Evolutionary conservation across 2,888 invertebrate genomes (phyloP).

Genomic region (Lamproptera curius): DNA sequence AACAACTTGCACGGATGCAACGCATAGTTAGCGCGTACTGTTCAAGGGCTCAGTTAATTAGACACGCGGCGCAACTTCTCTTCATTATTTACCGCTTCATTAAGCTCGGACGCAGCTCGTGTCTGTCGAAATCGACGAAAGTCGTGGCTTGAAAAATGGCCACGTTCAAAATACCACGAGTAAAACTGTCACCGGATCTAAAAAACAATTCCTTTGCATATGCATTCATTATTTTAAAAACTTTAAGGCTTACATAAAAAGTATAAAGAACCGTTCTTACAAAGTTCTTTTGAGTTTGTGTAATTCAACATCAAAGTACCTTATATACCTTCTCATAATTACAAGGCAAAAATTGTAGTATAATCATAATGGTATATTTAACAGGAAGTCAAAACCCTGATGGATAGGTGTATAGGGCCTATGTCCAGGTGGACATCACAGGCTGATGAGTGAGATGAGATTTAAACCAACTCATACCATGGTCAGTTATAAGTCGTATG

Average conservation of each 20-base stretch:
- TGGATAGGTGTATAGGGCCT: too few relatives aligned
- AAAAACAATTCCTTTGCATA: too few relatives aligned
- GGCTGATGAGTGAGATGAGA: background rate
- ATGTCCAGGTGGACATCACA: too few relatives aligned
- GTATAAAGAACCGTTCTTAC: too few relatives aligned
- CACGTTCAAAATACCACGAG: constrained; percentile 65
- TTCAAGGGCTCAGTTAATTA: constrained; percentile 63
- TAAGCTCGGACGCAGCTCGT: constrained; percentile 68
- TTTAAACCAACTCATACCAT: background rate
- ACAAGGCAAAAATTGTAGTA: too few relatives aligned
- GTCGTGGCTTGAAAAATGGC: constrained; percentile 62
- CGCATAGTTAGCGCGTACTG: constrained; percentile 41
- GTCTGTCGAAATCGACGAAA: constrained; percentile 67
- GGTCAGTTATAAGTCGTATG: constrained; percentile 36
- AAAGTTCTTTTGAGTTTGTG: too few relatives aligned
- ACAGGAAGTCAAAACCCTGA: too few relatives aligned
- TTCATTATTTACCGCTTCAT: constrained; percentile 77
- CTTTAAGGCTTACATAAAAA: too few relatives aligned
- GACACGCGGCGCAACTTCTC: constrained; percentile 63
- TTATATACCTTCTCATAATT: too few relatives aligned
- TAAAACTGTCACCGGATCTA: constrained; percentile 57
- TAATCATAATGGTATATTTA: too few relatives aligned
- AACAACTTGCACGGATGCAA: constrained; percentile 23
- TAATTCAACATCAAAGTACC: too few relatives aligned
- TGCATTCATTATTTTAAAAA: too few relatives aligned